These are phyloP conservation scores for Coilia nasus DNA, from an alignment of 2,797 vertebrate genomes.

Conservation along the genomic window DNA sequence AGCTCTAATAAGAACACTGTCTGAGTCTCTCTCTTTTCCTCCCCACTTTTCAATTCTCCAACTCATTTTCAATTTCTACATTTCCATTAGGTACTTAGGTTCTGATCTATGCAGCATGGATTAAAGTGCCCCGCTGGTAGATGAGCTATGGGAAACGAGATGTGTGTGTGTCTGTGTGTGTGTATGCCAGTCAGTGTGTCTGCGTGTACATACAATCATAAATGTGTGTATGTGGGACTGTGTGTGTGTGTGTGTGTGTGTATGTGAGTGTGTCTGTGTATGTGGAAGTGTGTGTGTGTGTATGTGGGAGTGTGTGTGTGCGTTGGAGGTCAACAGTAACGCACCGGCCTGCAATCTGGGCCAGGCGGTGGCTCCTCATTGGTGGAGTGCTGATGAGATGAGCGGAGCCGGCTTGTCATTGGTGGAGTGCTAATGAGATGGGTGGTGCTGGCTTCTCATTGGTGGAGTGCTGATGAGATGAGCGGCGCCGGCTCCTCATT, in stretches of 20 bases:
- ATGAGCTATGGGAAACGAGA: neutral
- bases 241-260: neutral
- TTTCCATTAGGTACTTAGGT: slow-evolving; percentile 76
- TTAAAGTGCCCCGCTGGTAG: slow-evolving; percentile 53
- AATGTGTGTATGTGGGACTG: too few species aligned
- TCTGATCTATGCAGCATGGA: slow-evolving; percentile 73
- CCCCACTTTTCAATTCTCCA: slow-evolving; percentile 46
- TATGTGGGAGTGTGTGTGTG: slow-evolving; percentile 55
- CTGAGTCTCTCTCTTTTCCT: slow-evolving; percentile 44
- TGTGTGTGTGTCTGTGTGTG: too few species aligned
- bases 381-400: too few species aligned
- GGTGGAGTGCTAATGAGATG: too few species aligned
- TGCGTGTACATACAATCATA: too few species aligned
- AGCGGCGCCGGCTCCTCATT: slow-evolving; percentile 62
- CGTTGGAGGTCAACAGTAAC: slow-evolving; percentile 57
- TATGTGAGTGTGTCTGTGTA: neutral
- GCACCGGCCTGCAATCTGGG: slow-evolving; percentile 74
- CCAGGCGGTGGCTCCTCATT: slow-evolving; percentile 72
- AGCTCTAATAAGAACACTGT: neutral
- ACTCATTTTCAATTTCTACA: slow-evolving; percentile 66
- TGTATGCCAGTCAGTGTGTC: too few species aligned
- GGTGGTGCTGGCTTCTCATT: too few species aligned
- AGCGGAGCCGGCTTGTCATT: too few species aligned
- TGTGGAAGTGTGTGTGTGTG: slow-evolving; percentile 48
- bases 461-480: too few species aligned